Base-by-base conservation (phyloP, 2,113 vertebrate genomes). In the Tautogolabrus adspersus region DNA sequence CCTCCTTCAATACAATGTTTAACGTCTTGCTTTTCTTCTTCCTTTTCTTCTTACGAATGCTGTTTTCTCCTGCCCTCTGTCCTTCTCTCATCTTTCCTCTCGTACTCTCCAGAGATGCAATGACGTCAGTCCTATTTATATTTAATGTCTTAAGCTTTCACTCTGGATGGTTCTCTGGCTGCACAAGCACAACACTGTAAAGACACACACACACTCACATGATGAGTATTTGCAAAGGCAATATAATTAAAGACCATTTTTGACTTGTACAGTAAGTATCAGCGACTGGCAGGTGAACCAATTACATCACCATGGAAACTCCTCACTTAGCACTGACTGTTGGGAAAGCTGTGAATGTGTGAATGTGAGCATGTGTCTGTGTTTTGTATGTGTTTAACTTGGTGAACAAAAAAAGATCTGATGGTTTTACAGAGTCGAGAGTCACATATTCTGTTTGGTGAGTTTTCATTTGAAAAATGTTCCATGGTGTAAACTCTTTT, bases 91-190 rank as follows among this genome's bases (percentile, higher is more conserved):
- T 57, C 55, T 49, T 69, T 80, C 64, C 72, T 56, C 70, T 60
- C 56, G 2, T 54, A 80, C 64, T 80, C 87, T 82, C 79, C 65
- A 10, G 75, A 76, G 85, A 87, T 12, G 47, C 0, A 55, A 66
- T 92, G 91, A 90, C 88, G 87, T 91, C 51, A 12, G 70, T 78
- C 75, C 89, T 91, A 91, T 93, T 91, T 93, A 85, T 92, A 89
- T 82, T 88, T 85, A 62, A 86, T 90, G 85, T 89, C 75, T 79
- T 71, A 74, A 42, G 74, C 66, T 70, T 38, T 76, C 60, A 46
- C 63, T 83, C 77, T 71, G 72, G 69, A 84, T 60, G 37, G 75
- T 4, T 56, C 83, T 73, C 75, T 6, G 55, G 62, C 66, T 73
- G 56, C 64, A 21, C 37, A 12, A 49, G 49, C 59, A 64, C 10